Conservation (phyloP, 2,797 vertebrate genomes). For the Neomorphus geoffroyi region DNA sequence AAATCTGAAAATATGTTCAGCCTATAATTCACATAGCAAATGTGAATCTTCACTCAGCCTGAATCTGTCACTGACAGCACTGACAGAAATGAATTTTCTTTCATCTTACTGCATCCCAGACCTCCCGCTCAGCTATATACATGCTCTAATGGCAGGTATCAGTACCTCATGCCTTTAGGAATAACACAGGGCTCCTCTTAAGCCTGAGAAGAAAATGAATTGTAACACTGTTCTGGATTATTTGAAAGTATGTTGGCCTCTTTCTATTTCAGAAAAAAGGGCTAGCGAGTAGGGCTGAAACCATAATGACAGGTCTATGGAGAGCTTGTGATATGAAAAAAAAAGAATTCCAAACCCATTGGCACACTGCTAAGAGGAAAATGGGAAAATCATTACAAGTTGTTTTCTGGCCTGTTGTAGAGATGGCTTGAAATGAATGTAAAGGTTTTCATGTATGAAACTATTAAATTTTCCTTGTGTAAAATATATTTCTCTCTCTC, state of each 20-base stretch:
- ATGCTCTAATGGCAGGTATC: background rate
- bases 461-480: background rate
- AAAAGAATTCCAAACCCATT: background rate
- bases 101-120: background rate
- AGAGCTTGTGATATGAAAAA: background rate
- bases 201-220: background rate
- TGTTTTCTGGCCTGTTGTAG: background rate
- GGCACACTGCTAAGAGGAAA: background rate
- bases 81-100: background rate
- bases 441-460: background rate
- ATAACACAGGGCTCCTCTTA: background rate
- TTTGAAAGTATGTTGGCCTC: background rate
- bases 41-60: background rate
- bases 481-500: background rate
- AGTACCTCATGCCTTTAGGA: background rate
- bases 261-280: background rate
- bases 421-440: background rate
- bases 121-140: background rate
- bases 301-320: background rate
- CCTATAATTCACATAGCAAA: background rate
- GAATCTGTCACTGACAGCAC: background rate
- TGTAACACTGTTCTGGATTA: background rate
- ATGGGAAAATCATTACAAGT: background rate
- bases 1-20: background rate
- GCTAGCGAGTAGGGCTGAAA: background rate